Base-by-base conservation (phyloP, 2,113 vertebrate genomes). In the Macroglossus sobrinus region DNA sequence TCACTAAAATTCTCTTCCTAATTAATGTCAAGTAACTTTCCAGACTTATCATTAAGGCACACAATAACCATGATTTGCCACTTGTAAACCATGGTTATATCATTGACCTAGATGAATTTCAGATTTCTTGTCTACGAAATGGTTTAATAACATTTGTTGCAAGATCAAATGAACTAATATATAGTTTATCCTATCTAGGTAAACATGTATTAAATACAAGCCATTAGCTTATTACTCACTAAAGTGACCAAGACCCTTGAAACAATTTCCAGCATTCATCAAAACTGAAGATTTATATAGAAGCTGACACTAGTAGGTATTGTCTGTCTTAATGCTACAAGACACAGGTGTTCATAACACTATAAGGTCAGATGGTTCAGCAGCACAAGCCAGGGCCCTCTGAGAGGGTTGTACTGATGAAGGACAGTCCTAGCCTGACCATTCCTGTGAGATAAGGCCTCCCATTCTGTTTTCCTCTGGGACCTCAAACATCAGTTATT, bases 371-470 rank as follows among this genome's bases (percentile, higher is more conserved):
- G 72, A 38, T 2, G 16, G 43, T 4, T 57, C 26, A 50, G 61
- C 19, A 64, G 43, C 45, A 26, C 59, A 64, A 16, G 26, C 45
- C 33, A 4, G 16, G 16, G 26, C 11, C 38, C 28, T 64, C 24
- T 10, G 19, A 43, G 6, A 13, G 1, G 7, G 16, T 33, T 64
- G 61, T 7, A 4, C 35, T 45, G 53, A 63, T 45, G 53, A 63
- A 69, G 53, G 26, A 38, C 9, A 63, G 76, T 28, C 53, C 26
- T 10, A 13, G 26, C 30, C 33, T 76, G 35, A 5, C 13, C 0
- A 0, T 30, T 28, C 28, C n/a, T 72, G 24, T 13, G 33, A 6
- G 3, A 18, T 0, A 26, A 30, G 19, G 26, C 13, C 18, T 26
- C 53, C 18, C 5, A 14, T 16, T 26, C 40, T 72, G 12, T 2